A percentile compares a stretch with the other conserved stretches of the same genome.
Evolutionary conservation across 1,140 invertebrate species (phyloP).

Genomic region (Pseudomyrmex sp.): DNA sequence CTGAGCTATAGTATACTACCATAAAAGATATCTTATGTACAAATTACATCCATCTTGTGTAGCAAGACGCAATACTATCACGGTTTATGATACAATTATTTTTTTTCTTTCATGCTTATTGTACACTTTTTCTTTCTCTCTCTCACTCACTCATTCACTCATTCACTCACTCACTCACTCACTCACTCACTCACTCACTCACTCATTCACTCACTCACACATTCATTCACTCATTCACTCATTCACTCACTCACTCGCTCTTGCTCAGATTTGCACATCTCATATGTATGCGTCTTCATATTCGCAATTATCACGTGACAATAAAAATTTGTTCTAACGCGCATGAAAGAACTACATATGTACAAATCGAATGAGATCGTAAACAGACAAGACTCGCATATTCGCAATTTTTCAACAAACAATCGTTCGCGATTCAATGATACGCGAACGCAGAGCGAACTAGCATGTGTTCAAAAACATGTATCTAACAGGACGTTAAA

Average conservation of each 20-base stretch:
- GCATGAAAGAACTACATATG: slow-evolving; percentile 32
- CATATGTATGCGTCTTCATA: background rate
- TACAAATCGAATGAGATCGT: slow-evolving; percentile 48
- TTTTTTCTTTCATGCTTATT: background rate
- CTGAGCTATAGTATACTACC: slow-evolving; percentile 60
- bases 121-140: background rate
- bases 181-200: background rate
- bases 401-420: background rate
- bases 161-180: no score
- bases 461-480: slow-evolving; percentile 23
- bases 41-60: slow-evolving; percentile 59
- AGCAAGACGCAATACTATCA: slow-evolving; percentile 76
- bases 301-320: slow-evolving; percentile 6
- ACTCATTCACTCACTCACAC: no score
- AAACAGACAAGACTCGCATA: background rate
- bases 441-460: slow-evolving; percentile 56
- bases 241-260: background rate
- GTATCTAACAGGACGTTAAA: background rate
- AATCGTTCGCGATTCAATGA: slow-evolving; percentile 45
- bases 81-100: slow-evolving; percentile 74
- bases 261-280: slow-evolving; percentile 23
- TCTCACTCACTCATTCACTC: background rate
- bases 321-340: slow-evolving; percentile 13
- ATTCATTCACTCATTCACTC: no score
- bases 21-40: slow-evolving; percentile 70